phyloP scores from a whole-genome alignment of 2,113 vertebrate species.

The Scomber japonicus region DNA sequence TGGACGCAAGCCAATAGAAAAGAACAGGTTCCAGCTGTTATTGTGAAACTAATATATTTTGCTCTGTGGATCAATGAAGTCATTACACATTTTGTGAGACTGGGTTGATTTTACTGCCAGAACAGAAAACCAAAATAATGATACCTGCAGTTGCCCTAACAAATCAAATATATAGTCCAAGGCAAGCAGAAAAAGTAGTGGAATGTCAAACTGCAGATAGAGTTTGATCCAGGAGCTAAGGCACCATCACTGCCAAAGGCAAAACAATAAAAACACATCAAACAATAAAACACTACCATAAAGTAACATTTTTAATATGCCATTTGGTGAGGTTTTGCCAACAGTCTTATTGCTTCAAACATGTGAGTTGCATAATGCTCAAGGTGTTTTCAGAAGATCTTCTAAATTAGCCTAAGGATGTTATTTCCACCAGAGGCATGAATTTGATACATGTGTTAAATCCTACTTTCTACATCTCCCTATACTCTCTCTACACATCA shows the following conservation, averaged over 20 bases:
- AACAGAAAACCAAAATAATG: too few species aligned
- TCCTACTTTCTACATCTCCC: neutral
- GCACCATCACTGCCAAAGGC: slow-evolving; percentile 11
- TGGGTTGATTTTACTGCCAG: neutral
- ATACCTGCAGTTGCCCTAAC: neutral
- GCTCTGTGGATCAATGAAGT: too few species aligned
- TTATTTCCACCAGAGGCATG: neutral
- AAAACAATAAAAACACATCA: slow-evolving; percentile 4
- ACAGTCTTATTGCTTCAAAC: neutral
- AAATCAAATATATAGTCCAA: neutral
- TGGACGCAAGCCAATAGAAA: too few species aligned
- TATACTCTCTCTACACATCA: neutral
- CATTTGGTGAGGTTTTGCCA: neutral
- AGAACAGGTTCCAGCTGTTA: too few species aligned
- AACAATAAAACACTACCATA: neutral
- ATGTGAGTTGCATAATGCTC: neutral
- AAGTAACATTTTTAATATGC: neutral
- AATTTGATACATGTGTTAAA: slow-evolving; percentile 7
- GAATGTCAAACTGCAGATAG: slow-evolving; percentile 2
- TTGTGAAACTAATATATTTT: too few species aligned
- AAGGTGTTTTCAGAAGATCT: neutral
- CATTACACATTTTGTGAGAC: too few species aligned
- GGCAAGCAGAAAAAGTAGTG: neutral
- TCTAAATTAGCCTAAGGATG: neutral
- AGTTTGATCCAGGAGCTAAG: slow-evolving; percentile 1